phyloP scores from a whole-genome alignment of 2,888 invertebrate species.

The Eupithecia abbreviata region DNA sequence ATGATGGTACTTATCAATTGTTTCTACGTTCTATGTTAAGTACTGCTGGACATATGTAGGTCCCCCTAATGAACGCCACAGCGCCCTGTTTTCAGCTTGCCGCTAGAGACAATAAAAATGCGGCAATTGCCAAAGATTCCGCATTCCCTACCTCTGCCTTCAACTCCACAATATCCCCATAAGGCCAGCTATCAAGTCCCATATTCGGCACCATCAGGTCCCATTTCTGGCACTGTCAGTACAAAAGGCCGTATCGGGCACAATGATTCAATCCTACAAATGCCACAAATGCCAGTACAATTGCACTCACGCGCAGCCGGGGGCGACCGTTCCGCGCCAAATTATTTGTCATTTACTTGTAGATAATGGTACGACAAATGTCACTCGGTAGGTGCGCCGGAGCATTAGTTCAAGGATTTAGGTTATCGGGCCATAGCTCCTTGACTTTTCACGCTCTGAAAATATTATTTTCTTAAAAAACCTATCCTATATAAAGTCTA shows the following conservation, averaged over 20 bases:
- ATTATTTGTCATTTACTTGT: conserved; percentile 35
- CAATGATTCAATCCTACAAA: conserved; percentile 41
- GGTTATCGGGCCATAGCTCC: background rate
- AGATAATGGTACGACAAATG: conserved; percentile 5
- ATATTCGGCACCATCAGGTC: background rate
- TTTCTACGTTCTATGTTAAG: too few species aligned
- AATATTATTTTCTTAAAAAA: background rate
- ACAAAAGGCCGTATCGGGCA: conserved; percentile 24
- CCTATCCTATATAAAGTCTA: background rate
- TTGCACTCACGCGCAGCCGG: conserved; percentile 39
- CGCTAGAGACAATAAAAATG: background rate
- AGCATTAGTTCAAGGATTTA: conserved; percentile 1
- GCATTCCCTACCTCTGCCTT: background rate
- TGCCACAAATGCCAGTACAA: conserved; percentile 38
- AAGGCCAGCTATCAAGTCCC: background rate
- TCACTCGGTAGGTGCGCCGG: background rate
- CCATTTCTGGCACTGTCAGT: conserved; percentile 22
- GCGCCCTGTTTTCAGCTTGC: too few species aligned
- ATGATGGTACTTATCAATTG: too few species aligned
- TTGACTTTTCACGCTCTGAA: background rate
- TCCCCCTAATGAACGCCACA: too few species aligned
- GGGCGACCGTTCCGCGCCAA: conserved; percentile 31
- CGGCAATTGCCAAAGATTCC: conserved; percentile 5
- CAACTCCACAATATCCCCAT: background rate
- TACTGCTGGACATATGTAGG: too few species aligned